A percentile compares a stretch with the other conserved stretches of the same genome.
These are phyloP conservation scores for Anoplolepis gracilipes DNA, from an alignment of 1,140 invertebrate genomes.

Conservation along the genomic window DNA sequence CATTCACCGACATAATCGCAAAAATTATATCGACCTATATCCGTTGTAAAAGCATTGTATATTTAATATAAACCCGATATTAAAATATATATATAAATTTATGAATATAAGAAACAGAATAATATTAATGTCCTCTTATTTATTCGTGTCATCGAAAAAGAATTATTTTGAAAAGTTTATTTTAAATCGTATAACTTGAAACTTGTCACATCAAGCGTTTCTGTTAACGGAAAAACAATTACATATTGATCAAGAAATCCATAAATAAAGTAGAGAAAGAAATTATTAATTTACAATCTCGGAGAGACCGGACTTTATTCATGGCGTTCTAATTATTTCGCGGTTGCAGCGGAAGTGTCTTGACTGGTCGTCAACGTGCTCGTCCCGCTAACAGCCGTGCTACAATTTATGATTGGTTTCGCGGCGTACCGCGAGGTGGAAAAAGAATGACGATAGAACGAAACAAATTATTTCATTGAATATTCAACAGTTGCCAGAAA, in stretches of 20 bases:
- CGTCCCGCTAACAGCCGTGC: conserved; percentile 47
- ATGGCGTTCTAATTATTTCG: conserved; percentile 54
- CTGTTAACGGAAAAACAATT: conserved; percentile 3
- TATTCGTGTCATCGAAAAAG: background rate
- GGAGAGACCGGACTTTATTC: conserved; percentile 33
- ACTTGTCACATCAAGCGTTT: background rate
- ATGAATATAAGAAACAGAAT: background rate
- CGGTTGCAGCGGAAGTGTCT: conserved; percentile 28
- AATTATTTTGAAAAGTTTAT: background rate
- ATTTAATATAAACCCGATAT: too few relatives aligned
- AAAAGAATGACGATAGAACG: conserved; percentile 49
- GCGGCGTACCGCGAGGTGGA: conserved; percentile 31
- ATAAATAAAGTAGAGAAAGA: background rate
- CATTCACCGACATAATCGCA: too few relatives aligned
- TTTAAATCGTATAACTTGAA: background rate
- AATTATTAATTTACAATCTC: conserved; percentile 28
- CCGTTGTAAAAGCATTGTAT: too few relatives aligned
- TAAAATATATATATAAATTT: background rate
- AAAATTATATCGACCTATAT: background rate
- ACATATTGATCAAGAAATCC: background rate
- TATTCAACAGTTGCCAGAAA: conserved; percentile 63
- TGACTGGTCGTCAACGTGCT: conserved; percentile 43
- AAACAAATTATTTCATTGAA: conserved; percentile 63
- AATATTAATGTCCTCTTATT: background rate
- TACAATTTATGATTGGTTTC: conserved; percentile 60